Percentiles rank a stretch among this genome's conserved stretches.
These are phyloP conservation scores for Hephaestus fuliginosus DNA, from an alignment of 2,797 vertebrate species.

Conservation along the genomic window DNA sequence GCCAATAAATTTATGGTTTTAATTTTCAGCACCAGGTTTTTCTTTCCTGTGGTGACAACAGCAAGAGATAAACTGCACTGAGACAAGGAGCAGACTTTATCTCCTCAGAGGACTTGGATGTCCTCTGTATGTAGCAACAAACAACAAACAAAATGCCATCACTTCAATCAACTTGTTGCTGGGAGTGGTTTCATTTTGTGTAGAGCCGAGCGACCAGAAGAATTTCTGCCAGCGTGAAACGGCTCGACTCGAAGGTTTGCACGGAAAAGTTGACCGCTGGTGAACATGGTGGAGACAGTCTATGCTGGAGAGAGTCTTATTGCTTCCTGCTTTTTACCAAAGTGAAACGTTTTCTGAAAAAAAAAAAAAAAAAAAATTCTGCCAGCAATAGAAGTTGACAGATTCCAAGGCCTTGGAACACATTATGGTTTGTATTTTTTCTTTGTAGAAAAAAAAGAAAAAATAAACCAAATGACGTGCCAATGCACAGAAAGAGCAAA, in stretches of 20 bases:
- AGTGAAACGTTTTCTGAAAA: conserved; percentile 27
- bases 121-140: conserved; percentile 22
- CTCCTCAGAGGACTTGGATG: conserved; percentile 17
- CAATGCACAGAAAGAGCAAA: conserved; percentile 1
- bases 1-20: neutral
- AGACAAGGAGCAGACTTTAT: neutral
- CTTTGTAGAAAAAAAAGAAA: neutral
- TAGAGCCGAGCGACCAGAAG: conserved; percentile 48
- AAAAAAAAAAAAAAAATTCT: neutral
- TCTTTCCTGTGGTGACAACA: neutral
- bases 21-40: neutral
- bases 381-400: neutral
- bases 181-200: conserved; percentile 48
- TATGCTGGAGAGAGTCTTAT: conserved; percentile 41
- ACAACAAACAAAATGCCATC: conserved; percentile 29
- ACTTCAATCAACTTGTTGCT: conserved; percentile 35
- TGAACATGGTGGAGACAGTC: conserved; percentile 39
- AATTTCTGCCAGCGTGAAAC: conserved; percentile 36
- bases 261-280: conserved; percentile 64
- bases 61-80: conserved; percentile 7
- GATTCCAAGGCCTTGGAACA: neutral
- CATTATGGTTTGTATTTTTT: conserved; percentile 15
- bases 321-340: conserved; percentile 43
- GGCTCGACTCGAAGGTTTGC: conserved; percentile 32
- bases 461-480: neutral